Conservation (phyloP, 2,113 vertebrate species). For the Psittacula cyanocephala region DNA sequence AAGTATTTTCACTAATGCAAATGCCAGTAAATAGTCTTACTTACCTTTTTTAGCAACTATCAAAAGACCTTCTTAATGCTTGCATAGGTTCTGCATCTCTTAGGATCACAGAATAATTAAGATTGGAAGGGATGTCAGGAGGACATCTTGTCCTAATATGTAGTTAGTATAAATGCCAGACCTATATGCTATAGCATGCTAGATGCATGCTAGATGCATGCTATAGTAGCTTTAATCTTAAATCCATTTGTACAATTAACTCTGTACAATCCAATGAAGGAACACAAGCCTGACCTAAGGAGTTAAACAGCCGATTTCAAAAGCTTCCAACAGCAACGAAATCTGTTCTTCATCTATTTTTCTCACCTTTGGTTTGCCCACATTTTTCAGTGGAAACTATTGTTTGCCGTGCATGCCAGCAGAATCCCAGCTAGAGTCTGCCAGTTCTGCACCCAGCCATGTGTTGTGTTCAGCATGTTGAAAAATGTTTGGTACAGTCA, state of each 20-base stretch:
- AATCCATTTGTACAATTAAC: neutral
- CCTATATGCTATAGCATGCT: too few species aligned
- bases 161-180: neutral
- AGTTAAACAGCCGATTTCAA: neutral
- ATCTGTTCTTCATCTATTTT: neutral
- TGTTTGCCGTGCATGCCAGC: neutral
- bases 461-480: neutral
- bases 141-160: neutral
- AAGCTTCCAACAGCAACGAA: neutral
- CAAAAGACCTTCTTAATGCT: neutral
- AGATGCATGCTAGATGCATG: too few species aligned
- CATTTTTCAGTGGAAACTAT: neutral
- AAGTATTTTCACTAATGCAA: neutral
- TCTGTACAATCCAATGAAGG: neutral
- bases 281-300: neutral
- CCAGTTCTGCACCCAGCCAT: slow-evolving; percentile 1
- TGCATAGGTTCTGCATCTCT: neutral
- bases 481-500: slow-evolving; percentile 13
- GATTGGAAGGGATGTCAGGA: neutral
- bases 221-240: neutral
- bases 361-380: neutral
- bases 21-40: neutral
- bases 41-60: neutral
- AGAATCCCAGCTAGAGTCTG: neutral
- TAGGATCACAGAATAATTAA: neutral